Evolutionary conservation across 2,888 invertebrate genomes (phyloP), one percentile per base, ranked within the genome.

Genomic region (Atethmia centrago): DNA sequence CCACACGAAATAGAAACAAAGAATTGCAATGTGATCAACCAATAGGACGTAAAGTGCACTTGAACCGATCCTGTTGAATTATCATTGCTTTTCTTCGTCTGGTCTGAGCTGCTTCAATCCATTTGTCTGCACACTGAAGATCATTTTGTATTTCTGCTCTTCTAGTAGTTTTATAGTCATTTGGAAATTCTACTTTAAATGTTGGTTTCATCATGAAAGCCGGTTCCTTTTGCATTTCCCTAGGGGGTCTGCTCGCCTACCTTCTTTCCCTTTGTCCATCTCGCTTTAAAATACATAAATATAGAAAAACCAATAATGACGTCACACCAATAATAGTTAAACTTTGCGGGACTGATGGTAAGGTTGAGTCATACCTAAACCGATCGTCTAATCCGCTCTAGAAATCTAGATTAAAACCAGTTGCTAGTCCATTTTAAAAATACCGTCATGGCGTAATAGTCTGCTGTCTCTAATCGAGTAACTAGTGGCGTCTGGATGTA

Each of bases 341-440:
- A 28, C 72, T 12, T 51, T 58, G 56, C 74, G 19, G 31, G 51
- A 71, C 63, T 73, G 74, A 72, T 62, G n/a, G 68, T 61, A 36
- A 71, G 45, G 28, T 75, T 78, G 71, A 80, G 71, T 85, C 79
- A 79, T 59, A 36, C 36, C 49, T 71, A 70, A 63, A 77, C 55
- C 51, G 62, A 75, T 71, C 36, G 62, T 76, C 69, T 67, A 62
- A 82, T 77, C 77, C 28, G 85, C 28, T 83, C 82, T 75, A 82
- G 74, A 74, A 80, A 86, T 80, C 80, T 80, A 85, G 82, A 82
- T 83, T 47, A 16, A 62, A 85, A 83, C 83, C 77, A 72, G 83
- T 83, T 79, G 71, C 70, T 71, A 77, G 69, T 73, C n/a, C 31
- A 83, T 74, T 85, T 83, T 64, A 68, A 75, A 85, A 77, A 74